Conservation (phyloP, 2,113 vertebrate genomes). For the Sinocyclocheilus anophthalmus region DNA sequence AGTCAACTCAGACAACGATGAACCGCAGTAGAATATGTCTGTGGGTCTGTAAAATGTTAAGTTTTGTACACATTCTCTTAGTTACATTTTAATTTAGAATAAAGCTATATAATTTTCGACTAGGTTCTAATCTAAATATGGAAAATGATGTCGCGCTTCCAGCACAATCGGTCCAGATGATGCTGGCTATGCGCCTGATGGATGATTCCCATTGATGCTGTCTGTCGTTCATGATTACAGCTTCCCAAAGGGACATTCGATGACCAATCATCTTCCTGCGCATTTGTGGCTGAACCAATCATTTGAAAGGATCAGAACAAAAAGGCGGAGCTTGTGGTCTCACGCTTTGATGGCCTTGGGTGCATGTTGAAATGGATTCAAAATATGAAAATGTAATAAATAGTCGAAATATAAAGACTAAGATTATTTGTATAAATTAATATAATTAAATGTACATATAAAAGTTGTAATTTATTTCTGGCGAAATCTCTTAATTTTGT, state of each 20-base stretch:
- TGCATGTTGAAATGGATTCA: not conserved
- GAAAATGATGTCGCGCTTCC: not conserved
- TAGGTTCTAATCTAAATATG: not conserved
- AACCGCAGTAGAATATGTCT: not conserved
- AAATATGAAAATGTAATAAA: not conserved
- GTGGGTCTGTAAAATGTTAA: not conserved
- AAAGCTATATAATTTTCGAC: not conserved
- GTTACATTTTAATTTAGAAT: not conserved
- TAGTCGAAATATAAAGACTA: not conserved
- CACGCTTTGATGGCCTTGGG: not conserved
- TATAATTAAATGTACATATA: not conserved
- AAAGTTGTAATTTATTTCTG: not conserved
- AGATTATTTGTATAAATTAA: not conserved
- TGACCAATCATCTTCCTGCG: slow-evolving; percentile 45
- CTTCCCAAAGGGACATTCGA: not conserved
- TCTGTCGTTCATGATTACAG: slow-evolving; percentile 5
- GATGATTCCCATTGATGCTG: slow-evolving; percentile 29
- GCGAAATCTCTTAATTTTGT: not conserved
- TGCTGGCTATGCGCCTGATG: slow-evolving; percentile 25
- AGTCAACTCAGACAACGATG: not conserved
- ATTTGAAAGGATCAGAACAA: not conserved
- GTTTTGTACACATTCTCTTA: slow-evolving; percentile 7
- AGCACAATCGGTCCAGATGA: slow-evolving; percentile 38
- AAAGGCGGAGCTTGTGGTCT: not conserved
- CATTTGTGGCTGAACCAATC: slow-evolving; percentile 41